These are phyloP conservation scores for Sphinx pinastri DNA, from an alignment of 2,888 invertebrate genomes.

Conservation along the genomic window DNA sequence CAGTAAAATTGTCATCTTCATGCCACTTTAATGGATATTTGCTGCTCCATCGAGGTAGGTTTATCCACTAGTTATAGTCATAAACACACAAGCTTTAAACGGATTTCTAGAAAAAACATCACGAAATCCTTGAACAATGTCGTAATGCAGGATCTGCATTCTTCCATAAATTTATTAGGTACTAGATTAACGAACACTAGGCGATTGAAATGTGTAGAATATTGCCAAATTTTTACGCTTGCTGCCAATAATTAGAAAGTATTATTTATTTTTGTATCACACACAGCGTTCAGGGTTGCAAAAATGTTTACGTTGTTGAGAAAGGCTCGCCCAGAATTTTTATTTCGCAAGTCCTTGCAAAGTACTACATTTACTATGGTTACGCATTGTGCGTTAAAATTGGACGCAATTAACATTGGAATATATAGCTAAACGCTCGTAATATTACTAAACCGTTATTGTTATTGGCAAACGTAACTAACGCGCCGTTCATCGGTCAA, in stretches of 20 bases:
- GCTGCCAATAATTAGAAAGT: constrained; percentile 28
- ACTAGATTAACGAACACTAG: constrained; percentile 24
- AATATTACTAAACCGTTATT: background rate
- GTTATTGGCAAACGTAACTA: constrained; percentile 3
- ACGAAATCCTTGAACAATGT: constrained; percentile 11
- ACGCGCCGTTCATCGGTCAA: background rate
- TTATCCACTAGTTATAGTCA: background rate
- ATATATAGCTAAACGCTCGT: constrained; percentile 17
- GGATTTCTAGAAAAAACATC: constrained; percentile 8
- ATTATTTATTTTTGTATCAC: constrained; percentile 31
- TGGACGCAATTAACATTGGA: constrained; percentile 31
- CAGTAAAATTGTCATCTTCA: background rate
- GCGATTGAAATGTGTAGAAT: constrained; percentile 28
- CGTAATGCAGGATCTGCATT: constrained; percentile 20
- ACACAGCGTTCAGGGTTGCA: constrained; percentile 53
- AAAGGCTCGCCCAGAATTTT: constrained; percentile 49
- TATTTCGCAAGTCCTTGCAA: constrained; percentile 49
- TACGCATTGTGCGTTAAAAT: constrained; percentile 47
- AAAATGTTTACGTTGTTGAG: constrained; percentile 51
- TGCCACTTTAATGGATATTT: background rate
- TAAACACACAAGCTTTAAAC: background rate
- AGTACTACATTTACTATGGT: constrained; percentile 39
- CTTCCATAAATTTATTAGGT: background rate
- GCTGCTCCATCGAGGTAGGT: background rate
- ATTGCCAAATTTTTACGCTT: constrained; percentile 32